Evolutionary conservation across 2,113 vertebrate species (phyloP).

Genomic region (Acanthochromis polyacanthus): DNA sequence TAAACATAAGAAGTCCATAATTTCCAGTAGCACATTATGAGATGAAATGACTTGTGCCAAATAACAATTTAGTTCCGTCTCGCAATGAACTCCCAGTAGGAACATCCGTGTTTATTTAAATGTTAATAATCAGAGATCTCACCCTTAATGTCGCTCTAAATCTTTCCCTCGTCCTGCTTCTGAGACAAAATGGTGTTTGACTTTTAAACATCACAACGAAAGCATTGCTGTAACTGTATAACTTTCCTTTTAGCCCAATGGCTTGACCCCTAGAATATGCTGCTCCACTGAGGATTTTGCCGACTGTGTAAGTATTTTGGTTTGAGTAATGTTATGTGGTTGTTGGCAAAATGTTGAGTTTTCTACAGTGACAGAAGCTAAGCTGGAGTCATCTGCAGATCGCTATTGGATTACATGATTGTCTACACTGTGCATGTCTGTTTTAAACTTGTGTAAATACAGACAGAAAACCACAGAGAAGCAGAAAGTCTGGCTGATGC

Average conservation of each 20-base stretch:
- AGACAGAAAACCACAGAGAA: constrained; percentile 40
- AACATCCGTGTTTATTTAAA: neutral
- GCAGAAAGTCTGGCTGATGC: constrained; percentile 11
- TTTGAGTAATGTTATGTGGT: constrained; percentile 24
- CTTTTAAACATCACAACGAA: neutral
- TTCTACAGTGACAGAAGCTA: constrained; percentile 19
- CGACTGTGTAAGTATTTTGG: neutral
- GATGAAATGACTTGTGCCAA: constrained; percentile 24
- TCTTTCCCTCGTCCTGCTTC: neutral
- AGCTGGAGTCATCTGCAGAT: constrained; percentile 12
- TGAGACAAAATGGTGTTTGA: constrained; percentile 6
- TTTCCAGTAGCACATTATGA: constrained; percentile 7
- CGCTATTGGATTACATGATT: constrained; percentile 46
- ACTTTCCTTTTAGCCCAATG: neutral
- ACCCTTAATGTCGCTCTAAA: neutral
- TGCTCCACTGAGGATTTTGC: neutral
- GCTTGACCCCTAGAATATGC: neutral
- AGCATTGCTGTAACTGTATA: constrained; percentile 8
- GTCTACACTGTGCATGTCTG: constrained; percentile 38
- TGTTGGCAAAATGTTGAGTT: constrained; percentile 29
- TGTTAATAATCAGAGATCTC: constrained; percentile 11
- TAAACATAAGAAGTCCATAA: constrained; percentile 3
- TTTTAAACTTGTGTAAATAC: constrained; percentile 58
- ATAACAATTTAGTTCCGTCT: constrained; percentile 32
- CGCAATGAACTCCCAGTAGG: neutral